These are phyloP conservation scores for Porites evermanni DNA, from an alignment of 92 coral and sea anemone genomes.

Conservation along the genomic window DNA sequence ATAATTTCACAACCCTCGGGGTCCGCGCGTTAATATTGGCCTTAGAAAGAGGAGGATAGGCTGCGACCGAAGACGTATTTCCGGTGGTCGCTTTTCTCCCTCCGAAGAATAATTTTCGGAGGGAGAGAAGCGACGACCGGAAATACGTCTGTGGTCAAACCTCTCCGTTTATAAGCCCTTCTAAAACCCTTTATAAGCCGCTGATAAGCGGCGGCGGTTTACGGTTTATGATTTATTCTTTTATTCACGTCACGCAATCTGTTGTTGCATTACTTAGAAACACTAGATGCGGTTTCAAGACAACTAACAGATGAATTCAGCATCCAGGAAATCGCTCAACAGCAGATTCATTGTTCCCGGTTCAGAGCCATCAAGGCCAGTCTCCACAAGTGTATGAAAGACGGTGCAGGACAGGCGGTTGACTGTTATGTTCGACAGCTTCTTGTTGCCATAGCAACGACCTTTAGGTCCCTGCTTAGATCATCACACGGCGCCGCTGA, in stretches of 20 bases:
- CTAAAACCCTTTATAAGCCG: too few relatives aligned
- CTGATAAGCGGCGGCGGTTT: too few relatives aligned
- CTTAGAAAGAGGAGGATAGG: too few relatives aligned
- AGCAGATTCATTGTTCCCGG: constrained; percentile 74
- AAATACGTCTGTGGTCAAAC: too few relatives aligned
- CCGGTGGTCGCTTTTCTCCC: too few relatives aligned
- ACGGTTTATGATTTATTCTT: too few relatives aligned
- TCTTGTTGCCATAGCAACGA: constrained; percentile 84
- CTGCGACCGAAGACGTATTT: too few relatives aligned
- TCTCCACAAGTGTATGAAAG: constrained; percentile 79
- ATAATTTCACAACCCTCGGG: too few relatives aligned
- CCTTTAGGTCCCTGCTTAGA: constrained; percentile 74
- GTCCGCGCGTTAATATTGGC: too few relatives aligned
- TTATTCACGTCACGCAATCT: not conserved
- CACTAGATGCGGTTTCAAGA: constrained; percentile 77
- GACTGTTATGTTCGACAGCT: constrained; percentile 95
- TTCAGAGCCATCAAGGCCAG: constrained; percentile 90
- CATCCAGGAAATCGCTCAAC: constrained; percentile 69
- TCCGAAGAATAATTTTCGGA: too few relatives aligned
- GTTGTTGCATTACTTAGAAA: constrained; percentile 54
- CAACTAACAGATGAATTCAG: constrained; percentile 83
- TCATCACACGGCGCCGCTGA: constrained; percentile 67
- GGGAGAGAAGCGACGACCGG: too few relatives aligned
- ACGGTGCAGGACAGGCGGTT: constrained; percentile 89
- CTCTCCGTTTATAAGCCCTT: too few relatives aligned